Evolutionary conservation across 2,888 invertebrate species (phyloP), one percentile per base, ranked within the genome.

Genomic region (Amphipoea oculea): DNA sequence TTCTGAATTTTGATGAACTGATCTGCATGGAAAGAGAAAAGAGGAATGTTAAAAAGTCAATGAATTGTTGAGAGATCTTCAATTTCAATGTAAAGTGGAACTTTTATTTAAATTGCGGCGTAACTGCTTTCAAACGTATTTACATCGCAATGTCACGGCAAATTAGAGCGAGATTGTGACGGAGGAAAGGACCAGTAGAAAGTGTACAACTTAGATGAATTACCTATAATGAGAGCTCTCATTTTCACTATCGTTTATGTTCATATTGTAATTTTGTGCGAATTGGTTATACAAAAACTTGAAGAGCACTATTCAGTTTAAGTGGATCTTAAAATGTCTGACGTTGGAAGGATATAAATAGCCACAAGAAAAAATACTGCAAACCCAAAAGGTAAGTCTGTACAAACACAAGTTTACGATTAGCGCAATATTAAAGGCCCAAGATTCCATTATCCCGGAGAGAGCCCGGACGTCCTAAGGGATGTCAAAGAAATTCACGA

Each of bases 401-500:
- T 77, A 87, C 63, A 78, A 76, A 80, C 66, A 73, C 65, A 83
- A 75, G 81, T 86, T 88, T 85, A 86, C 86, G 88, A 89, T 90
- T 87, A 92, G 91, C 91, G 90, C 90, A 89, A 92, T 93, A 94
- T 94, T 95, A 94, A 91, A 90, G 94, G 92, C 92, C 93, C 92
- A 85, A 86, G 91, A 93, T 94, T 94, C 94, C 93, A 95, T 95
- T 94, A 95, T 93, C 93, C 92, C 81, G 79, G 92, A 89, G 92
- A 90, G 92, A 90, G 89, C 86, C 86, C 86, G 88, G 78, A 87
- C 87, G 88, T 93, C 93, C 93, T 90, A 76, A 81, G 93, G 93
- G 95, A 94, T 92, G 93, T 94, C 93, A 94, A 94, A 93, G 93
- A 94, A 94, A 94, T 94, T 92, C 92, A 92, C 90, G 90, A 89